A percentile compares a stretch with the other conserved stretches of the same genome.
phyloP scores from a whole-genome alignment of 2,113 vertebrate genomes.

The Ochotona curzoniae region DNA sequence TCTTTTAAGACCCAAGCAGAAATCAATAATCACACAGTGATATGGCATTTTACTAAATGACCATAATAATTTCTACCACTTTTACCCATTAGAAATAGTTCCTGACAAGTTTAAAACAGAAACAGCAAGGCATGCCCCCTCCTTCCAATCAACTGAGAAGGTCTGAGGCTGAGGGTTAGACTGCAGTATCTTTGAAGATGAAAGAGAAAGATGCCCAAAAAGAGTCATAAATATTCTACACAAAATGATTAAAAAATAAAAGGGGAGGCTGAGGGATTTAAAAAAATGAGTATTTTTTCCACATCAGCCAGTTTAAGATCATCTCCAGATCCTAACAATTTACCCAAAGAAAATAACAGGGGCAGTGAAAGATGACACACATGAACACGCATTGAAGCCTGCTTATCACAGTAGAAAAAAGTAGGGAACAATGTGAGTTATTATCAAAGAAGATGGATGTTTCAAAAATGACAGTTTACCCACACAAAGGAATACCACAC shows the following conservation, averaged over 20 bases:
- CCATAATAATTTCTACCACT: neutral
- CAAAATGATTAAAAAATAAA: slow-evolving; percentile 24
- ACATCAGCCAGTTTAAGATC: slow-evolving; percentile 45
- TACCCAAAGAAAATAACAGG: slow-evolving; percentile 45
- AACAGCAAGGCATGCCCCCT: neutral
- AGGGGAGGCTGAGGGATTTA: neutral
- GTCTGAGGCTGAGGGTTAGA: neutral
- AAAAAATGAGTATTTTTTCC: neutral
- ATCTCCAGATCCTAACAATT: neutral
- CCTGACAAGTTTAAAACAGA: neutral
- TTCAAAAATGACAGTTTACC: slow-evolving; percentile 6
- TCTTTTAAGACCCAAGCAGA: neutral
- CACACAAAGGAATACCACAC: slow-evolving; percentile 61
- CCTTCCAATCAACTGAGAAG: neutral
- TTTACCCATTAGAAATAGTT: neutral
- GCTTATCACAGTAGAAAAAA: neutral
- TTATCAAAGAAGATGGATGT: neutral
- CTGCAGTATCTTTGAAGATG: neutral
- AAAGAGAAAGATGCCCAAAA: neutral
- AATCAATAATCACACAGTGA: neutral
- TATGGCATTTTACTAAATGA: neutral
- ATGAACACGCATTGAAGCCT: neutral
- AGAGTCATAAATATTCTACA: neutral
- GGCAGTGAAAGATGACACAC: neutral
- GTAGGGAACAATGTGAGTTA: neutral